Evolutionary conservation across 2,113 vertebrate genomes (phyloP).

Genomic region (Brachyhypopomus occidentalis): DNA sequence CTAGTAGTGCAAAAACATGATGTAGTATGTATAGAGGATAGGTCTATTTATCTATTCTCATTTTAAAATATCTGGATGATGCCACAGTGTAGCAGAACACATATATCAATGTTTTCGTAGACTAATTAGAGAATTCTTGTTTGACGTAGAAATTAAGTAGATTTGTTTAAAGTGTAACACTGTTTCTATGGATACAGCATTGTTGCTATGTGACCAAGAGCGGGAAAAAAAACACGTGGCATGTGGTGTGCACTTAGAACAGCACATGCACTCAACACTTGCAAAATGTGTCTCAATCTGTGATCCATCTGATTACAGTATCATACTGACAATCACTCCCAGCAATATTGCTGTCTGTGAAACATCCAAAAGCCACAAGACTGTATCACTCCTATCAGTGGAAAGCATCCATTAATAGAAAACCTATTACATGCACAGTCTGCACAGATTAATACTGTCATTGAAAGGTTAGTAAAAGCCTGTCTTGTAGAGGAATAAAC

Average conservation of each 20-base stretch:
- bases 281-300: conserved; percentile 27
- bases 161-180: conserved; percentile 65
- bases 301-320: conserved; percentile 39
- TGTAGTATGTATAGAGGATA: too few relatives aligned
- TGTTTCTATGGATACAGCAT: conserved; percentile 69
- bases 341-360: conserved; percentile 40
- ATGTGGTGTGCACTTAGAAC: conserved; percentile 35
- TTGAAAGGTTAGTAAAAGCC: neutral
- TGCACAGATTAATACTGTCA: neutral
- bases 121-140: conserved; percentile 47
- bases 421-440: neutral
- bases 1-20: too few relatives aligned
- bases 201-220: conserved; percentile 69
- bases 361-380: conserved; percentile 6
- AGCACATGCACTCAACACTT: conserved; percentile 27
- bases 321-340: conserved; percentile 18
- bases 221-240: conserved; percentile 49
- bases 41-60: too few relatives aligned
- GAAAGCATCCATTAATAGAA: neutral
- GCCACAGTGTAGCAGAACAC: neutral
- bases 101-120: conserved; percentile 5
- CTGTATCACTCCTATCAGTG: neutral
- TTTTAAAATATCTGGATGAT: neutral
- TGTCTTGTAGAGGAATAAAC: neutral
- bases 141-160: conserved; percentile 13